Percentiles rank a stretch among this genome's conserved stretches.
Evolutionary conservation across 2,888 invertebrate species (phyloP).

Genomic region (Tipula vernalis): DNA sequence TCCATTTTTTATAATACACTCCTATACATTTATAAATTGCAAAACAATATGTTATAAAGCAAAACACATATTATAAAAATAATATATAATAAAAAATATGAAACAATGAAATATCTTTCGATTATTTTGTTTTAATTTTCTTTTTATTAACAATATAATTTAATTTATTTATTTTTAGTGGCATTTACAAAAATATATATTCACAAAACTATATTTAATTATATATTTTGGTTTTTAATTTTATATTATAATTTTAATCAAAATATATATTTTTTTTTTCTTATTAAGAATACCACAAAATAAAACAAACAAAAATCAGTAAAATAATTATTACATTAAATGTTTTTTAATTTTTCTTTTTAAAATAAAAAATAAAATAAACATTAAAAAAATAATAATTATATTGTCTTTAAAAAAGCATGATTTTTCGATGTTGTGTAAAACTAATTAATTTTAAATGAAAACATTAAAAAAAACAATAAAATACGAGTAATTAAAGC

Average conservation of each 20-base stretch:
- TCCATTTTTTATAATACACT: neutral
- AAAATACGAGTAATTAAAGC: neutral
- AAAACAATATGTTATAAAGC: neutral
- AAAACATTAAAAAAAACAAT: neutral
- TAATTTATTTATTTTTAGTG: neutral
- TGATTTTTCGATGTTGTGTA: conserved; percentile 31
- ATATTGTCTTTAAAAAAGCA: conserved; percentile 17
- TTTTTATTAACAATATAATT: neutral
- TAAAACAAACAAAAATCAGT: neutral
- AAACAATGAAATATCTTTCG: neutral
- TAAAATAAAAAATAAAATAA: conserved; percentile 13
- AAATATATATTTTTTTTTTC: neutral
- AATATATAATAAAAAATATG: neutral
- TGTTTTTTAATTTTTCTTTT: conserved; percentile 14
- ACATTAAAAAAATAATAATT: conserved; percentile 17
- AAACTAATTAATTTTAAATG: conserved; percentile 35
- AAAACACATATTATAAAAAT: neutral
- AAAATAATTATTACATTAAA: conserved; percentile 15
- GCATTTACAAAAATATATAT: neutral
- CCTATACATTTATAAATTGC: neutral
- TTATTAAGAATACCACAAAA: neutral
- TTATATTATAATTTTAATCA: neutral
- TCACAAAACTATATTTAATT: neutral
- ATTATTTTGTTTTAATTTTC: neutral
- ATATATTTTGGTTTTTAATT: neutral